Conservation (phyloP, 1,140 invertebrate genomes). For the Leguminivora glycinivorella region DNA sequence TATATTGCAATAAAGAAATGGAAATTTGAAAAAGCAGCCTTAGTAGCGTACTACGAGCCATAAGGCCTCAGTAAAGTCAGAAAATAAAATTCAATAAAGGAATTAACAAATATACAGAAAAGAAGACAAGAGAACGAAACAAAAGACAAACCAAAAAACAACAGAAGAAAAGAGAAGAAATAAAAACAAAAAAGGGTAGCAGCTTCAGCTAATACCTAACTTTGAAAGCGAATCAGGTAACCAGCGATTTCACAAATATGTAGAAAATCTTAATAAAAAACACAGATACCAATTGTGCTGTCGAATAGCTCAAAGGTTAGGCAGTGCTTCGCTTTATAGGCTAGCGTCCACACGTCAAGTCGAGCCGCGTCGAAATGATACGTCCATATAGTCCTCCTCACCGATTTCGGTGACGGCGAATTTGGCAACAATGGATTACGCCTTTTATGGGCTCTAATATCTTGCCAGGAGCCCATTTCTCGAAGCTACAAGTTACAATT, state of each 20-base stretch:
- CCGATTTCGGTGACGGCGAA: too few species aligned
- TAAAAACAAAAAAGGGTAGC: constrained; percentile 16
- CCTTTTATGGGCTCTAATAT: too few species aligned
- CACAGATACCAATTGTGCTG: constrained; percentile 20
- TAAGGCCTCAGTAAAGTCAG: neutral
- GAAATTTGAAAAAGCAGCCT: constrained; percentile 21
- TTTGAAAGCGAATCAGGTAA: constrained; percentile 14
- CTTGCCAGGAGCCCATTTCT: too few species aligned
- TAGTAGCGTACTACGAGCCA: neutral
- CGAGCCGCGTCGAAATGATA: too few species aligned
- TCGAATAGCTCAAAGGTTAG: constrained; percentile 20
- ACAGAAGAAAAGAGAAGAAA: neutral
- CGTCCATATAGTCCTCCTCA: too few species aligned
- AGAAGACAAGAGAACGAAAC: neutral
- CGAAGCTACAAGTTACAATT: too few species aligned
- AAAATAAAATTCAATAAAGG: constrained; percentile 5
- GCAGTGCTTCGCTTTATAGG: constrained; percentile 40
- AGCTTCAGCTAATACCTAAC: constrained; percentile 18
- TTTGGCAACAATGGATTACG: too few species aligned
- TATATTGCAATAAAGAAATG: constrained; percentile 20
- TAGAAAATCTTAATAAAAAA: constrained; percentile 15
- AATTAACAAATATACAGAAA: constrained; percentile 1
- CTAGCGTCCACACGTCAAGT: too few species aligned
- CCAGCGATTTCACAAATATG: neutral
- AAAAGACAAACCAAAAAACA: neutral